Percentiles rank a stretch among this genome's conserved stretches.
phyloP scores from a whole-genome alignment of 2,113 vertebrate genomes.

The Brienomyrus longianalis region DNA sequence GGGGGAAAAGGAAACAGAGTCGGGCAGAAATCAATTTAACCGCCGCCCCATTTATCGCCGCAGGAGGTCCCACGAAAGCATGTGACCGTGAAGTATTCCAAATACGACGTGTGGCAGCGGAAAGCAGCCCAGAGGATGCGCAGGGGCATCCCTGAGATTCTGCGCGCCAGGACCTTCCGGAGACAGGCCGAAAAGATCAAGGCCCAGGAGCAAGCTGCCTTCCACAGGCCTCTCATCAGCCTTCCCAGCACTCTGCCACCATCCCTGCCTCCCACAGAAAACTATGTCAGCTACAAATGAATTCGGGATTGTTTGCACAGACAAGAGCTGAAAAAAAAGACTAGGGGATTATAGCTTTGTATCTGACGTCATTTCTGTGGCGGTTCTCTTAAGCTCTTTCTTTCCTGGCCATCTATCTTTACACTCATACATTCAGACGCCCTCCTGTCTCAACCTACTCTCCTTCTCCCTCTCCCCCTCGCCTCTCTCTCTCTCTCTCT shows the following conservation, averaged over 20 bases:
- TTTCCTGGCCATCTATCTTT: slow-evolving; percentile 45
- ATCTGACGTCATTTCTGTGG: slow-evolving; percentile 68
- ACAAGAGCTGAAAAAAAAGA: slow-evolving; percentile 62
- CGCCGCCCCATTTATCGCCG: slow-evolving; percentile 17
- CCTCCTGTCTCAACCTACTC: slow-evolving; percentile 57
- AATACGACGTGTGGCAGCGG: slow-evolving; percentile 78
- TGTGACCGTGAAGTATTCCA: slow-evolving; percentile 72
- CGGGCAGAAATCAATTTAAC: neutral
- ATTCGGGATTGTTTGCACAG: slow-evolving; percentile 60
- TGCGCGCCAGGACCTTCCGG: slow-evolving; percentile 69
- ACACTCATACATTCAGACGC: slow-evolving; percentile 64
- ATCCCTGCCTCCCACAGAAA: slow-evolving; percentile 64
- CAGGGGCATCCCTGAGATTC: slow-evolving; percentile 73
- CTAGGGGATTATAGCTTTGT: slow-evolving; percentile 73
- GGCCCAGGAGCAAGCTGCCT: slow-evolving; percentile 65
- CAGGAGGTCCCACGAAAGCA: slow-evolving; percentile 78
- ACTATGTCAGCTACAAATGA: slow-evolving; percentile 76
- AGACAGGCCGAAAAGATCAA: slow-evolving; percentile 73
- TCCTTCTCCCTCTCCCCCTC: slow-evolving; percentile 47
- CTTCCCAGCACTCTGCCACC: slow-evolving; percentile 75
- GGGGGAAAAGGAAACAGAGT: neutral
- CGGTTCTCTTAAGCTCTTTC: slow-evolving; percentile 61
- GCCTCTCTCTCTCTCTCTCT: slow-evolving; percentile 49
- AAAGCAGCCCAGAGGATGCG: slow-evolving; percentile 78
- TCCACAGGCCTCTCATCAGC: slow-evolving; percentile 76